phyloP scores from a whole-genome alignment of 2,888 invertebrate species.

The Dryadula phaetusa region DNA sequence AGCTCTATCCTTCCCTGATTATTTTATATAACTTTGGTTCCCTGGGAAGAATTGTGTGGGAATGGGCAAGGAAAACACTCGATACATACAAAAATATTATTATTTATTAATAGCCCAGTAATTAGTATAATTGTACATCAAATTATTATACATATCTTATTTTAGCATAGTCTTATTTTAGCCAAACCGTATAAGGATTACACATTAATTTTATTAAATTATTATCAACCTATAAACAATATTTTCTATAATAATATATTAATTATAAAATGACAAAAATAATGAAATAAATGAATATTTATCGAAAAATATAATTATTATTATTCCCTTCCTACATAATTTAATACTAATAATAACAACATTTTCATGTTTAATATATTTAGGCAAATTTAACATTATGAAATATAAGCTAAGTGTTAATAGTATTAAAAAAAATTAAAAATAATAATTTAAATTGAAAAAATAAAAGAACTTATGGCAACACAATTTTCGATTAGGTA shows the following conservation, averaged over 20 bases:
- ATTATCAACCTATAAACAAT: neutral
- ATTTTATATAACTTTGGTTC: slow-evolving; percentile 34
- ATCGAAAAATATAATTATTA: neutral
- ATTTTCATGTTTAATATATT: neutral
- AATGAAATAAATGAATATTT: neutral
- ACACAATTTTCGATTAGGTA: slow-evolving; percentile 39
- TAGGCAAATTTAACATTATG: neutral
- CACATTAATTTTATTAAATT: neutral
- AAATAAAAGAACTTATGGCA: slow-evolving; percentile 30
- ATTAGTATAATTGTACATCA: slow-evolving; percentile 46
- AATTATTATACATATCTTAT: slow-evolving; percentile 3
- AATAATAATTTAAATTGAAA: slow-evolving; percentile 6
- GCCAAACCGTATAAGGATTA: slow-evolving; percentile 27
- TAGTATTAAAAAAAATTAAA: slow-evolving; percentile 1
- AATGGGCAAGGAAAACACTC: slow-evolving; percentile 56
- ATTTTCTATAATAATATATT: neutral
- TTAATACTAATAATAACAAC: neutral
- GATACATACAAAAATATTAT: slow-evolving; percentile 60
- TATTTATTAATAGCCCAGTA: slow-evolving; percentile 59
- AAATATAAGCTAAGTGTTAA: slow-evolving; percentile 25
- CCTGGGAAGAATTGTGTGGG: slow-evolving; percentile 74
- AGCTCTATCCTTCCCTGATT: slow-evolving; percentile 80
- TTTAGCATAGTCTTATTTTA: slow-evolving; percentile 29
- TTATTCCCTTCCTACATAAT: neutral
- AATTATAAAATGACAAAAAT: neutral